Evolutionary conservation across 1,140 invertebrate species (phyloP).

Genomic region (Neuroterus valhalla): DNA sequence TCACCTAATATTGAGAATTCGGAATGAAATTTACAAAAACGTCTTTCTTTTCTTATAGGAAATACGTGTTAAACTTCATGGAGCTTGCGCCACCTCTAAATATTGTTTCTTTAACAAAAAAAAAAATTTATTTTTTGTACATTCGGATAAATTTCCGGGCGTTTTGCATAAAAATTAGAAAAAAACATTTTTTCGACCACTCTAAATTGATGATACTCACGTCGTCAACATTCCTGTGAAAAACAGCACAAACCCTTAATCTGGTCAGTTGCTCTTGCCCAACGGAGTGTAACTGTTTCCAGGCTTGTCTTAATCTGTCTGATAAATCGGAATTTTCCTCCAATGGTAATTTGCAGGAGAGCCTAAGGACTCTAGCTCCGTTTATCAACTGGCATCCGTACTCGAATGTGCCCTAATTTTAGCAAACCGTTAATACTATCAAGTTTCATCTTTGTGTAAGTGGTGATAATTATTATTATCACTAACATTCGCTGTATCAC

Average conservation of each 20-base stretch:
- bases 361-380: conserved; percentile 83
- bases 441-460: conserved; percentile 1
- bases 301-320: conserved; percentile 79
- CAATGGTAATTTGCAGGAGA: conserved; percentile 82
- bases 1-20: too few species aligned
- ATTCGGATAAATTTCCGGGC: too few species aligned
- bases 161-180: too few species aligned
- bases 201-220: conserved; percentile 48
- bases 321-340: conserved; percentile 77
- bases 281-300: conserved; percentile 82
- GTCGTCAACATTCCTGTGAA: conserved; percentile 85
- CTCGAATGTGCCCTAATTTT: conserved; percentile 82
- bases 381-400: conserved; percentile 86
- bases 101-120: too few species aligned
- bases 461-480: too few species aligned
- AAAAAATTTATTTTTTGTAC: too few species aligned
- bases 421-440: background rate
- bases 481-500: conserved; percentile 78
- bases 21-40: too few species aligned
- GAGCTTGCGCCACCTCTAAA: too few species aligned
- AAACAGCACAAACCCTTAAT: conserved; percentile 84
- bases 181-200: too few species aligned
- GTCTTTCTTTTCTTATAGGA: too few species aligned
- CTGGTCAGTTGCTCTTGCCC: conserved; percentile 87
- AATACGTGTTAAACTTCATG: too few species aligned